Conservation (phyloP, 1,140 invertebrate genomes). For the Bombus impatiens region DNA sequence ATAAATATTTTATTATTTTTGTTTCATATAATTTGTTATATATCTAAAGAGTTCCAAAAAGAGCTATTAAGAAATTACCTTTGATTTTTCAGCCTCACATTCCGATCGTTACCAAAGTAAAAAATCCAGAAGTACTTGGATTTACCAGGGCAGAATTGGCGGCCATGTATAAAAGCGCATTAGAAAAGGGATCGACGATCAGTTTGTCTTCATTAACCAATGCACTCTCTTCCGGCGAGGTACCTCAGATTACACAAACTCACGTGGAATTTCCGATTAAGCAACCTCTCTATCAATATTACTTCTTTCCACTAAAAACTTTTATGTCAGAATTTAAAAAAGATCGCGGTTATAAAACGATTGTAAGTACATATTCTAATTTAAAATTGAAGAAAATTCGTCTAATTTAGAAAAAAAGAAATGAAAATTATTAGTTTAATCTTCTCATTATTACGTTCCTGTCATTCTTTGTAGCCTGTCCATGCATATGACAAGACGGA, state of each 20-base stretch:
- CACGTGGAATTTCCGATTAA: constrained; percentile 58
- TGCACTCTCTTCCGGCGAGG: constrained; percentile 55
- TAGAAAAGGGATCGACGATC: constrained; percentile 66
- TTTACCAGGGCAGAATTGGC: constrained; percentile 65
- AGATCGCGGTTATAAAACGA: constrained; percentile 52
- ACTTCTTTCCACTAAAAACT: constrained; percentile 72
- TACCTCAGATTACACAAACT: constrained; percentile 53
- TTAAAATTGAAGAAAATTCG: not conserved
- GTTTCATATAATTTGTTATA: not conserved
- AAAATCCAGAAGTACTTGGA: constrained; percentile 40
- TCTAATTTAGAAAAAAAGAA: not conserved
- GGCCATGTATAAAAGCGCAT: constrained; percentile 68
- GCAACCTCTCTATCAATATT: constrained; percentile 64
- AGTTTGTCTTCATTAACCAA: constrained; percentile 64
- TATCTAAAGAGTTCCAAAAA: not conserved
- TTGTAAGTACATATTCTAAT: constrained; percentile 24
- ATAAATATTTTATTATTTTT: not conserved
- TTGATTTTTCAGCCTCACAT: constrained; percentile 10
- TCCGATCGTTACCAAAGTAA: constrained; percentile 19
- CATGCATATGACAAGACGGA: constrained; percentile 44
- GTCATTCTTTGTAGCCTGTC: constrained; percentile 54
- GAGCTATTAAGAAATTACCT: not conserved
- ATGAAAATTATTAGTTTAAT: not conserved
- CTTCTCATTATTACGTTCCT: not conserved
- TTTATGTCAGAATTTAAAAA: constrained; percentile 68